Percentiles rank a stretch among this genome's conserved stretches.
Conservation (phyloP, 1,140 invertebrate genomes). For the Trissolcus basalis region DNA sequence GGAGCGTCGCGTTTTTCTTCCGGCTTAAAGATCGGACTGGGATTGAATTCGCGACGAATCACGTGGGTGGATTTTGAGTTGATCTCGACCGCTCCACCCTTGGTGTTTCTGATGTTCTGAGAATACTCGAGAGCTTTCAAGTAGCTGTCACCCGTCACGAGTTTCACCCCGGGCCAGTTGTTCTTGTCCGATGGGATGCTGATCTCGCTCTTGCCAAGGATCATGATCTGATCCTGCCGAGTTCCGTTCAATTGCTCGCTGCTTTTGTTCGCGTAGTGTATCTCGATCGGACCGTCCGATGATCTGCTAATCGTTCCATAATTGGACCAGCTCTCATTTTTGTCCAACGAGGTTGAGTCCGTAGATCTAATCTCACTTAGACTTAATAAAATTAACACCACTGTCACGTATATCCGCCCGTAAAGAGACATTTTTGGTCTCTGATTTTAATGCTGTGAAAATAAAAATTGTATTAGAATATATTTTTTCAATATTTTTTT, state of each 20-base stretch:
- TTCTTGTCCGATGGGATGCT: constrained; percentile 12
- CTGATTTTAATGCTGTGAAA: no score
- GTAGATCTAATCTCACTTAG: no score
- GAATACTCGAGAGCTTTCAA: constrained; percentile 73
- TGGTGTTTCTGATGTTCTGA: constrained; percentile 68
- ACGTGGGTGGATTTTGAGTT: constrained; percentile 47
- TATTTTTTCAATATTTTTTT: no score
- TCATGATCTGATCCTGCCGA: constrained; percentile 40
- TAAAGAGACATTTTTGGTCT: no score
- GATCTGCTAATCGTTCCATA: background rate
- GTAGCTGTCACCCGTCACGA: constrained; percentile 68
- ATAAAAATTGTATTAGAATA: no score
- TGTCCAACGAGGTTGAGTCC: no score
- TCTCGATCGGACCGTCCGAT: background rate
- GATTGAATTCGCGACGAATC: constrained; percentile 63
- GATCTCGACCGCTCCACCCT: constrained; percentile 49
- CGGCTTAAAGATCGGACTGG: constrained; percentile 28
- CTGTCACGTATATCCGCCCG: no score
- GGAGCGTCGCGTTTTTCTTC: constrained; percentile 1
- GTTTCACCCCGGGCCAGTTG: constrained; percentile 26
- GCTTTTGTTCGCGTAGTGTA: constrained; percentile 28
- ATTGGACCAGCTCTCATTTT: background rate
- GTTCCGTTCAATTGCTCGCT: constrained; percentile 4
- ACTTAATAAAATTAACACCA: no score
- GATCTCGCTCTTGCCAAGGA: constrained; percentile 35